Evolutionary conservation across 2,797 vertebrate species (phyloP), one percentile per base, ranked within the genome.

Genomic region (Myripristis murdjan): DNA sequence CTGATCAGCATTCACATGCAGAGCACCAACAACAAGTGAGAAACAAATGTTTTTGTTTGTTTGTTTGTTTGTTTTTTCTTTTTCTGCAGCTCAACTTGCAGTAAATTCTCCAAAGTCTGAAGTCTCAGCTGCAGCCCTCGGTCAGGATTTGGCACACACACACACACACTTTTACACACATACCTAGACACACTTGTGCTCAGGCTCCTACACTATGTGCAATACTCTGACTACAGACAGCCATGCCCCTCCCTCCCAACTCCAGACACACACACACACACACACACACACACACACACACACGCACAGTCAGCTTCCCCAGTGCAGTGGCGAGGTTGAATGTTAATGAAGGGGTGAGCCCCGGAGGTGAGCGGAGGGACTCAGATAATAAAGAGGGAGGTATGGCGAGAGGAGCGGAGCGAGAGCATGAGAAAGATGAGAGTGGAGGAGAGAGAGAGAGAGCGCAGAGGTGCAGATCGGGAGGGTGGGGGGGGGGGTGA

Each of bases 41-140:
- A 85, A 75, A 78, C 81, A 81, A 76, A 87, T 83, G 41, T 77
- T 65, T 65, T n/a, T n/a, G n/a, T n/a, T n/a, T n/a, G n/a, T n/a
- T n/a, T n/a, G n/a, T n/a, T n/a, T n/a, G n/a, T n/a, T n/a, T n/a
- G n/a, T n/a, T n/a, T n/a, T n/a, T n/a, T n/a, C n/a, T 85, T 72
- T 64, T 77, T 66, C 39, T 14, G 22, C 62, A 64, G 58, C 81
- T 75, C 64, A 73, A 83, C 71, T 69, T 28, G 55, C 79, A 63
- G 51, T 67, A 57, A 67, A 26, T 4, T 73, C 57, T 58, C 43
- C 20, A 65, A 83, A 78, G 47, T 66, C 72, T 63, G n/a, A 71
- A 69, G 75, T 62, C 48, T 18, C 63, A 73, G 60, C 57, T 64
- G 64, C 28, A 56, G 77, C 74, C 66, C 60, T 59, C 43, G 37